Conservation (phyloP, 2,888 invertebrate species). For the Drosophila ustulata region DNA sequence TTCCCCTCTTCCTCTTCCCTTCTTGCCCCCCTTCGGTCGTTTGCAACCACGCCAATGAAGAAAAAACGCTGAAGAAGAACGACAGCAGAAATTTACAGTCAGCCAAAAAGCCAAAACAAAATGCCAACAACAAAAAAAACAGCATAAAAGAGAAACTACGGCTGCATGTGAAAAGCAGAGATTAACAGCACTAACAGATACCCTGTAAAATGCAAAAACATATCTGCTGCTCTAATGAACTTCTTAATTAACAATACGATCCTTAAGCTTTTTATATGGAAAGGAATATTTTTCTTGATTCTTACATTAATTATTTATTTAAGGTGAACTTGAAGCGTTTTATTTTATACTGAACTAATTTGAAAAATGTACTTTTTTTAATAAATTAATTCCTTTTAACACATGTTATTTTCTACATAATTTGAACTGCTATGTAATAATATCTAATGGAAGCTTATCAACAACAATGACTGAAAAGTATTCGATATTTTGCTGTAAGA, state of each 20-base stretch:
- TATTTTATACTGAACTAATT: too few relatives aligned
- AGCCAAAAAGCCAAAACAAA: constrained; percentile 59
- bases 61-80: neutral
- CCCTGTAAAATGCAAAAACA: neutral
- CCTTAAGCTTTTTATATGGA: too few relatives aligned
- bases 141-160: neutral
- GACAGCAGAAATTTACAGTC: constrained; percentile 51
- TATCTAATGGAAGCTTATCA: too few relatives aligned
- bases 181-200: neutral
- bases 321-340: too few relatives aligned
- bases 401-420: too few relatives aligned
- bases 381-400: too few relatives aligned
- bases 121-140: constrained; percentile 28
- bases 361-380: too few relatives aligned
- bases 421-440: too few relatives aligned
- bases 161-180: neutral
- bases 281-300: neutral
- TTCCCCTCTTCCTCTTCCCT: neutral
- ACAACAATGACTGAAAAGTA: too few relatives aligned
- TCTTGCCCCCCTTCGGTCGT: neutral
- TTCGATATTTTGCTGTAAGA: too few relatives aligned
- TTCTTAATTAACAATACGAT: too few relatives aligned
- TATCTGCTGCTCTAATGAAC: too few relatives aligned
- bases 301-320: neutral
- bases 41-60: neutral